Evolutionary conservation across 1,140 invertebrate species (phyloP).

Genomic region (Aphaenogaster floridana): DNA sequence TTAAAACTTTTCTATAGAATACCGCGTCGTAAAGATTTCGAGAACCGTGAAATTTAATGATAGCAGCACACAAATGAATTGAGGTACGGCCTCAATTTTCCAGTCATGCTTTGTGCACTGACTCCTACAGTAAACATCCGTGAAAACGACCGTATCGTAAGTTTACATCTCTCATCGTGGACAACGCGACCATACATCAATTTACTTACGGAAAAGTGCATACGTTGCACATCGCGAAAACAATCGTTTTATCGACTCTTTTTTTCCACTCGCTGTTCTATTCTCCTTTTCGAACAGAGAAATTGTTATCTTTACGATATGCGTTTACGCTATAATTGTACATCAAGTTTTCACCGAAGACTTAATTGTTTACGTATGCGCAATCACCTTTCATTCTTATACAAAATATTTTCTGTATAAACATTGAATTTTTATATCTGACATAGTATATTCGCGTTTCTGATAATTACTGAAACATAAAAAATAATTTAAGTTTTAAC

Average conservation of each 20-base stretch:
- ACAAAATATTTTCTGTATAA: background rate
- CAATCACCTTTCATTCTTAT: background rate
- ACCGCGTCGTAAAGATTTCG: background rate
- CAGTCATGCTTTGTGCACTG: background rate
- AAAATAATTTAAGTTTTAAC: background rate
- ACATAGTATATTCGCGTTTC: background rate
- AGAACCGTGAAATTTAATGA: background rate
- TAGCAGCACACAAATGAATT: constrained; percentile 13
- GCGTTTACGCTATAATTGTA: constrained; percentile 1
- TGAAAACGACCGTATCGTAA: constrained; percentile 1
- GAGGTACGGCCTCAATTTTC: constrained; percentile 21
- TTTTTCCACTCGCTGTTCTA: background rate
- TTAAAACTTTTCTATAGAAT: background rate
- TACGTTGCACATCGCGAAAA: background rate
- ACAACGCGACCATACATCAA: background rate
- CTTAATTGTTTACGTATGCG: background rate
- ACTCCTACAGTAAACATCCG: background rate
- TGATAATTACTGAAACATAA: background rate
- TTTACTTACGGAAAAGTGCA: constrained; percentile 15
- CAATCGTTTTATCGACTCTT: constrained; percentile 6
- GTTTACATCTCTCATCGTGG: constrained; percentile 24
- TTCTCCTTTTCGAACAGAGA: background rate
- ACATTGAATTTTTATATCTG: background rate
- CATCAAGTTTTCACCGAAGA: background rate
- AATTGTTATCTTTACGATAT: background rate